Conservation (phyloP, 64 coral and sea anemone species). For the Hydrozoanthus tunicans region DNA sequence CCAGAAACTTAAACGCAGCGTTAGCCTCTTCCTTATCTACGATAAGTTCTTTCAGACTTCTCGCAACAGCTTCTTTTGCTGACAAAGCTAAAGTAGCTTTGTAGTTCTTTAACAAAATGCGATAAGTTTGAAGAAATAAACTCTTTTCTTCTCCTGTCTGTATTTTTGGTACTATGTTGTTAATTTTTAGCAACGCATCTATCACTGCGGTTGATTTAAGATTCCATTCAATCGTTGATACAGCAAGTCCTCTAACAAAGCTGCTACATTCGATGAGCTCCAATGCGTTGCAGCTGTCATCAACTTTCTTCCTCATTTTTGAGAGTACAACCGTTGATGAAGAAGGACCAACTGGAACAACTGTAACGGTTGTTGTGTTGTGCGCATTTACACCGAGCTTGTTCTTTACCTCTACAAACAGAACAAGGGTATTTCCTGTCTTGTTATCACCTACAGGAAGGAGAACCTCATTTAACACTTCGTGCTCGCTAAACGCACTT, state of each 20-base stretch:
- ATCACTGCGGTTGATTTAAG: background rate
- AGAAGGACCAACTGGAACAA: background rate
- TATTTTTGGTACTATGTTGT: background rate
- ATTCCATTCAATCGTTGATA: slow-evolving; percentile 9
- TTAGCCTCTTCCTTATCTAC: background rate
- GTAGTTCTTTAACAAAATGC: background rate
- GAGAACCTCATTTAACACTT: background rate
- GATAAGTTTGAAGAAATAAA: slow-evolving; percentile 8
- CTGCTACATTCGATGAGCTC: background rate
- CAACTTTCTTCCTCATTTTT: background rate
- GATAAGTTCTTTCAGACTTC: slow-evolving; percentile 7
- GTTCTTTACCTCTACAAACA: slow-evolving; percentile 23
- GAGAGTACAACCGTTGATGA: background rate
- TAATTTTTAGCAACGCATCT: background rate
- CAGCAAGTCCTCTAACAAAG: background rate
- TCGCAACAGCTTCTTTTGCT: slow-evolving; percentile 17
- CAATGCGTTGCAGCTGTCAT: background rate
- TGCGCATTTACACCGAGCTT: background rate
- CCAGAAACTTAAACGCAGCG: background rate
- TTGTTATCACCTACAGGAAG: slow-evolving; percentile 9
- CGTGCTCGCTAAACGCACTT: slow-evolving; percentile 9
- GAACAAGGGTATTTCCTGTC: slow-evolving; percentile 5
- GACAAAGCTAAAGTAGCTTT: background rate
- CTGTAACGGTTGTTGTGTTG: background rate
- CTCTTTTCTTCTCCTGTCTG: slow-evolving; percentile 12